phyloP scores from a whole-genome alignment of 2,797 vertebrate species.

The Manis javanica region DNA sequence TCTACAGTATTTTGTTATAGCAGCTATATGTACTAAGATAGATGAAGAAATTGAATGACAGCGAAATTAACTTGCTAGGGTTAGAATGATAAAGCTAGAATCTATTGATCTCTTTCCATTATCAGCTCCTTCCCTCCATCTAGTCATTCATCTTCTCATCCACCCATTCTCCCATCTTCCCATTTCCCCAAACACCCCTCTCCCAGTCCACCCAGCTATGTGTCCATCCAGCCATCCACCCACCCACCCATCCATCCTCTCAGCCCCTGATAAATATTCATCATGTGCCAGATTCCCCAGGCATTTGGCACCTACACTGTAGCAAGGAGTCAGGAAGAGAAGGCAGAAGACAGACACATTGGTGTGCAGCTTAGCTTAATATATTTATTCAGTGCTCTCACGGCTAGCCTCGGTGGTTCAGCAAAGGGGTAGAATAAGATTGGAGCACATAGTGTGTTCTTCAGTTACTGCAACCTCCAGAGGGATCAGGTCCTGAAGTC shows the following conservation, averaged over 20 bases:
- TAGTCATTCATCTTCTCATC: neutral
- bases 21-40: neutral
- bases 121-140: neutral
- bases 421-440: neutral
- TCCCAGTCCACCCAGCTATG: no score
- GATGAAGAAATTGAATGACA: neutral
- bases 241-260: neutral
- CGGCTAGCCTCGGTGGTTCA: neutral
- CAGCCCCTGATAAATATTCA: neutral
- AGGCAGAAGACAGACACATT: neutral
- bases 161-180: neutral
- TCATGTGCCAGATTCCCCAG: neutral
- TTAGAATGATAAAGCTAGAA: neutral
- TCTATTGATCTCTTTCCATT: neutral
- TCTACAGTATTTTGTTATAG: neutral
- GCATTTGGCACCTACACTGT: neutral
- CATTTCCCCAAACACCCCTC: neutral
- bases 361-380: neutral
- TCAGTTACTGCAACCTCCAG: neutral
- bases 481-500: slow-evolving; percentile 30
- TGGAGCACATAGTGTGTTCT: neutral
- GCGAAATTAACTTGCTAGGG: neutral
- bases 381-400: slow-evolving; percentile 67
- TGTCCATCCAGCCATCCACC: neutral
- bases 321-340: neutral